Conservation (phyloP, 2,888 invertebrate genomes). For the Leucophora obtusa region DNA sequence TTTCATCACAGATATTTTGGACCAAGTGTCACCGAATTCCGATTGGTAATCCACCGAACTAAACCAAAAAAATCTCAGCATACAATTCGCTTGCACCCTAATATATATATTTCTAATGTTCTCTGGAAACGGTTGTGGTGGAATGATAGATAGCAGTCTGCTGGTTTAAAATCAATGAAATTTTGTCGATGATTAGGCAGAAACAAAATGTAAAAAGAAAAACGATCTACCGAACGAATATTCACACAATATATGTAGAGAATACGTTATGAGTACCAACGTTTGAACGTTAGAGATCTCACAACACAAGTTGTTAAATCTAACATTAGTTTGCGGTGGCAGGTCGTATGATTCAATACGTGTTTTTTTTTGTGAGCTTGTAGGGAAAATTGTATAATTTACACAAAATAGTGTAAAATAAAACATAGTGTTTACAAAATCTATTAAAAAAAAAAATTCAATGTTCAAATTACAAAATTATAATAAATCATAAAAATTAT, state of each 20-base stretch:
- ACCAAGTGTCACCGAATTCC: too few relatives aligned
- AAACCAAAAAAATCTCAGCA: too few relatives aligned
- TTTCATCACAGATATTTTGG: too few relatives aligned
- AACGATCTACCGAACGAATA: neutral
- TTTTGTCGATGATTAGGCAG: slow-evolving; percentile 37
- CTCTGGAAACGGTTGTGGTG: slow-evolving; percentile 35
- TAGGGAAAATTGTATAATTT: slow-evolving; percentile 18
- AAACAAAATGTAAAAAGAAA: slow-evolving; percentile 7
- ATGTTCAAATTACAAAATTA: neutral
- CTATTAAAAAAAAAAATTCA: neutral
- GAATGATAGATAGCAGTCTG: neutral
- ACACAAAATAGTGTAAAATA: slow-evolving; percentile 24
- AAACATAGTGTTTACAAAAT: slow-evolving; percentile 12
- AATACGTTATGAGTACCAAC: neutral
- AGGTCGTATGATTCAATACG: slow-evolving; percentile 58
- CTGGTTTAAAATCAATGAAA: slow-evolving; percentile 15
- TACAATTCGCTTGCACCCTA: neutral
- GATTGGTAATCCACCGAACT: too few relatives aligned
- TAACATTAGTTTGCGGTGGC: slow-evolving; percentile 54
- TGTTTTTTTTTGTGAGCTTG: slow-evolving; percentile 29
- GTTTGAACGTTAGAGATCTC: slow-evolving; percentile 38
- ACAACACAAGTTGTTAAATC: slow-evolving; percentile 24
- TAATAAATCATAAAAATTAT: too few relatives aligned
- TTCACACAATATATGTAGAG: neutral
- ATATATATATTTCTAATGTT: neutral